Conservation (phyloP, 1,140 invertebrate genomes). For the Apocrypta bakeri region DNA sequence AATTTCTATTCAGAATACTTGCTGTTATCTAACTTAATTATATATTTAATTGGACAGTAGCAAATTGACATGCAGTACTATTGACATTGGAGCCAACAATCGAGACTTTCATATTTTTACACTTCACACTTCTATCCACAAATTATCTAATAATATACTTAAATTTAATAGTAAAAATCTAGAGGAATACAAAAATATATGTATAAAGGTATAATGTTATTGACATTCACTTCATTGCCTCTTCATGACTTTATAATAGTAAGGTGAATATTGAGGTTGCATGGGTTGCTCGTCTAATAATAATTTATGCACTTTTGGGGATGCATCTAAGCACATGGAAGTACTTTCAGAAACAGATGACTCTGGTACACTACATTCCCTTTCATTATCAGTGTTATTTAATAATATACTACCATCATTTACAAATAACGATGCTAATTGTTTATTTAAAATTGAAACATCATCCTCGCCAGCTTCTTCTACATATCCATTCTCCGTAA, state of each 20-base stretch:
- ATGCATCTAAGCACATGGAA: neutral
- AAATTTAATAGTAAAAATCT: neutral
- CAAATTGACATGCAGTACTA: neutral
- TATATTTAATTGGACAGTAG: neutral
- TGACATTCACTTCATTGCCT: slow-evolving; percentile 12
- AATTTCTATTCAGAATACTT: neutral
- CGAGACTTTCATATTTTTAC: neutral
- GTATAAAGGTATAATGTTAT: neutral
- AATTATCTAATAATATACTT: neutral
- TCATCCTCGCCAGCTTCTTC: slow-evolving; percentile 26
- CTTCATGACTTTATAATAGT: slow-evolving; percentile 39
- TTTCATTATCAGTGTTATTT: neutral
- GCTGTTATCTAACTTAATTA: neutral
- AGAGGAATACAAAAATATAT: neutral
- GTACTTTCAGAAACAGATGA: neutral
- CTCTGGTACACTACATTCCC: neutral
- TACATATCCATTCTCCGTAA: slow-evolving; percentile 45
- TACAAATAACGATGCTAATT: slow-evolving; percentile 29
- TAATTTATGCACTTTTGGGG: neutral
- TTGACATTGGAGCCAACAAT: neutral
- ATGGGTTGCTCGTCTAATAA: slow-evolving; percentile 12
- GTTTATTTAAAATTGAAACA: slow-evolving; percentile 25
- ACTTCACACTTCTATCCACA: neutral
- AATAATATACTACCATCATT: slow-evolving; percentile 8
- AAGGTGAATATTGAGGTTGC: slow-evolving; percentile 40